Percentiles rank a stretch among this genome's conserved stretches.
Conservation (phyloP, 2,888 invertebrate species). For the Euzophera pinguis region DNA sequence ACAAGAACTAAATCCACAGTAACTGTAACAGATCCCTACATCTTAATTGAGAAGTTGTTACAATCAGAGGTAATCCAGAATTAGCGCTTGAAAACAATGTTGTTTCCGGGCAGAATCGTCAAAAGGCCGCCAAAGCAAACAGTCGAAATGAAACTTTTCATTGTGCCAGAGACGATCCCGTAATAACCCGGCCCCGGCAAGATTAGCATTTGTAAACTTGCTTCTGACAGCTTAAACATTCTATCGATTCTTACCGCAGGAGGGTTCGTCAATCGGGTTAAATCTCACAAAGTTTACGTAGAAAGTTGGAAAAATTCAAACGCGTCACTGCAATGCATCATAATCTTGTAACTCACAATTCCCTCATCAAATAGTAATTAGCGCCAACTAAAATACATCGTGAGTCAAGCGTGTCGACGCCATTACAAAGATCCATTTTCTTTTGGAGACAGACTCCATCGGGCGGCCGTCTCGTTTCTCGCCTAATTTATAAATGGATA, state of each 20-base stretch:
- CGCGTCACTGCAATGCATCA: conserved; percentile 41
- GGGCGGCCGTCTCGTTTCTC: conserved; percentile 31
- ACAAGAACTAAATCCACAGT: neutral
- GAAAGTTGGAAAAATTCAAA: neutral
- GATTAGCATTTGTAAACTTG: conserved; percentile 38
- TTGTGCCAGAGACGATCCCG: conserved; percentile 30
- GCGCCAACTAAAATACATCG: conserved; percentile 46
- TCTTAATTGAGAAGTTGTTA: conserved; percentile 39
- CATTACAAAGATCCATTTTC: conserved; percentile 26
- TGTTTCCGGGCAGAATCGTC: conserved; percentile 21
- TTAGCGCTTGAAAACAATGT: conserved; percentile 30
- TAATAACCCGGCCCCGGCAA: conserved; percentile 30
- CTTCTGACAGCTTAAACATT: conserved; percentile 25
- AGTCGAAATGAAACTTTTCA: conserved; percentile 40
- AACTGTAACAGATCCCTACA: neutral
- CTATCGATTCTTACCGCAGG: conserved; percentile 19
- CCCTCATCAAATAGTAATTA: conserved; percentile 70
- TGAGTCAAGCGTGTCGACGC: conserved; percentile 36
- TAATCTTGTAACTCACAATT: conserved; percentile 51
- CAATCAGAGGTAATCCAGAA: conserved; percentile 33
- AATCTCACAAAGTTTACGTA: neutral
- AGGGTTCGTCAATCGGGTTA: neutral
- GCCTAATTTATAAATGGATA: conserved; percentile 43
- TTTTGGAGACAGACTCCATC: conserved; percentile 23
- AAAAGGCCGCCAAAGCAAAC: conserved; percentile 39